A percentile compares a stretch with the other conserved stretches of the same genome.
These are phyloP conservation scores for Actias luna DNA, from an alignment of 2,888 invertebrate genomes.

Conservation along the genomic window DNA sequence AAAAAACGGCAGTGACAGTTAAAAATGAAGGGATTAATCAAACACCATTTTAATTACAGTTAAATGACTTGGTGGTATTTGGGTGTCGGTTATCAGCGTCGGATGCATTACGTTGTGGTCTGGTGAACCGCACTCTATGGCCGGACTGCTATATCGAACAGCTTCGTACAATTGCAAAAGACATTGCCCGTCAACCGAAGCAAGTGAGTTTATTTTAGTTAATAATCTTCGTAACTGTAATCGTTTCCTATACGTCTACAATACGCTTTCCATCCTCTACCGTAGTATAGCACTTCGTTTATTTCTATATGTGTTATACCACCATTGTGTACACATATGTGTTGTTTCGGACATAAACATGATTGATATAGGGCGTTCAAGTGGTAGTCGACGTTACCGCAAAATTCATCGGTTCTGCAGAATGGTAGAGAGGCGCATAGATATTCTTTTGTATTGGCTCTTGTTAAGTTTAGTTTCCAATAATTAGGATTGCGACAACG, in stretches of 20 bases:
- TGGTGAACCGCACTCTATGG: constrained; percentile 91
- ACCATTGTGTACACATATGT: constrained; percentile 81
- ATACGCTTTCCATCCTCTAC: constrained; percentile 79
- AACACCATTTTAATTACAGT: constrained; percentile 40
- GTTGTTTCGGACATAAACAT: constrained; percentile 82
- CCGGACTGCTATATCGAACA: constrained; percentile 89
- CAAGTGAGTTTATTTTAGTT: constrained; percentile 82
- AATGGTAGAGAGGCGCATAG: constrained; percentile 73
- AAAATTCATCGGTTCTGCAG: constrained; percentile 81
- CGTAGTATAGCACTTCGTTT: constrained; percentile 81
- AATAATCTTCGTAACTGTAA: constrained; percentile 58
- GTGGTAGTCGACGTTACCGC: constrained; percentile 83
- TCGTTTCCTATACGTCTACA: constrained; percentile 66
- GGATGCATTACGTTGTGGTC: constrained; percentile 89
- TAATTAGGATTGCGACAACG: constrained; percentile 75
- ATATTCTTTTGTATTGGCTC: constrained; percentile 50
- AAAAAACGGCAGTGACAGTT: too few relatives aligned
- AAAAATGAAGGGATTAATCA: neutral
- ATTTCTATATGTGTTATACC: constrained; percentile 65
- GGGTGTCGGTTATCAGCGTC: constrained; percentile 91
- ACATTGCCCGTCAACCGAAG: constrained; percentile 87
- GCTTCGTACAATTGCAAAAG: constrained; percentile 84
- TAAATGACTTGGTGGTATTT: constrained; percentile 66
- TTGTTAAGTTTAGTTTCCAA: constrained; percentile 65
- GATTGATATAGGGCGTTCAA: constrained; percentile 82